Base-by-base conservation (phyloP, 2,113 vertebrate genomes). In the Polypterus bichir region DNA sequence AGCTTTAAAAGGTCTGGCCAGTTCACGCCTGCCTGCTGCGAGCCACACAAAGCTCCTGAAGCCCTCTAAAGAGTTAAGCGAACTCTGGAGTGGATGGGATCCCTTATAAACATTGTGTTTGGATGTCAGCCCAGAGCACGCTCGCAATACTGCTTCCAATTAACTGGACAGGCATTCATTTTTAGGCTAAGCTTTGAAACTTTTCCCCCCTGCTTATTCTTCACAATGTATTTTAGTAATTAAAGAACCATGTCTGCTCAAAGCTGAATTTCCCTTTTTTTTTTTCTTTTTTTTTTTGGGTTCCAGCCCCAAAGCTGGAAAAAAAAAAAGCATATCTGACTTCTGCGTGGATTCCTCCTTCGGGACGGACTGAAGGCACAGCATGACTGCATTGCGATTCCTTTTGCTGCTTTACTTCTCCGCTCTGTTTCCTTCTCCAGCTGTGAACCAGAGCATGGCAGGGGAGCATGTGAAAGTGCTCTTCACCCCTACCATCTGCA, bases 401-500 rank as follows among this genome's bases (percentile, higher is more conserved):
- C n/a, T 69, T 59, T 46, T 62, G 46, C 74, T 76, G 65, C 65
- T 81, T 66, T 73, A 64, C 66, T 61, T 70, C 63, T 64, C 64
- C 5, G 54, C 71, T 54, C 52, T 78, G 10, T 75, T 67, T 57
- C 59, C 65, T 46, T 75, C 53, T 65, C 67, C 73, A 76, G 84
- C 70, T 9, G 76, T 74, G 67, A 89, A 88, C 68, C 83, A 85
- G 89, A 82, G 52, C 62, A 48, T 44, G 59, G 54, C 5, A 47
- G 9, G 49, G 45, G 57, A 62, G 11, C 53, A 53, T 9, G 6
- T 6, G 63, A 65, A 9, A 61, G 92, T 98, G 2, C 76, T 90
- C 77, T 98, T 98, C 81, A 98, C 94, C 3, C 94, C 95, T 4
- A 97, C 92, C 62, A 80, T 97, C 78, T 98, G 95, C 78, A 91